These are phyloP conservation scores for Cirrhinus molitorella DNA, from an alignment of 2,797 vertebrate genomes.

Conservation along the genomic window DNA sequence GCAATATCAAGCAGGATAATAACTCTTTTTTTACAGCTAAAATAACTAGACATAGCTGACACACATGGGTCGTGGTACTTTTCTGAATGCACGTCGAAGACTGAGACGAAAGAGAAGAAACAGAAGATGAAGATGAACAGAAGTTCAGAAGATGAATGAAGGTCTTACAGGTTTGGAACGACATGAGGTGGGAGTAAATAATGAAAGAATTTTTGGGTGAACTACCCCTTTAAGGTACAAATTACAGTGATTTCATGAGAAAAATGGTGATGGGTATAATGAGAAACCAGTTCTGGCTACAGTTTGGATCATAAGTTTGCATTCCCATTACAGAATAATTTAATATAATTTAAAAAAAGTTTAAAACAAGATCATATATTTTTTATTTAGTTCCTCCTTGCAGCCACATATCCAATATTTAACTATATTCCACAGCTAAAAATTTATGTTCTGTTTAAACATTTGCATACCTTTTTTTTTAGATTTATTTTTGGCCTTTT, in stretches of 20 bases:
- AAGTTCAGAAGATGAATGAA: too few relatives aligned
- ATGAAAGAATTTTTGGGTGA: too few relatives aligned
- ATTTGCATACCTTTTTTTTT: not conserved
- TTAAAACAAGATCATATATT: not conserved
- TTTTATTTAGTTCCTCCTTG: not conserved
- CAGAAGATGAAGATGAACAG: too few relatives aligned
- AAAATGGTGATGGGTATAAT: not conserved
- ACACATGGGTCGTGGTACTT: too few relatives aligned
- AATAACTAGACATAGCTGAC: not conserved
- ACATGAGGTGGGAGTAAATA: too few relatives aligned
- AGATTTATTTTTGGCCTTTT: too few relatives aligned
- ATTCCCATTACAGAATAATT: not conserved
- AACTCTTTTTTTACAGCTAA: not conserved
- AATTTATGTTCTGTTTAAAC: not conserved
- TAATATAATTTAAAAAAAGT: too few relatives aligned
- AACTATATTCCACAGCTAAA: too few relatives aligned
- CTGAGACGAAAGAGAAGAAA: too few relatives aligned
- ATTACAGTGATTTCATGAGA: not conserved
- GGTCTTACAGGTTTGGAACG: too few relatives aligned
- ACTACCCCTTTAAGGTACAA: not conserved
- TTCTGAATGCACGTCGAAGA: too few relatives aligned
- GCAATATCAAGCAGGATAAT: not conserved
- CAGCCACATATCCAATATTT: not conserved
- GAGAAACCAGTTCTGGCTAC: not conserved
- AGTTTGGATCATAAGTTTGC: not conserved